A percentile compares a stretch with the other conserved stretches of the same genome.
These are phyloP conservation scores for Hydractinia echinata DNA, from an alignment of 30 jellyfish, hydroid and myxozoan species.

Conservation along the genomic window DNA sequence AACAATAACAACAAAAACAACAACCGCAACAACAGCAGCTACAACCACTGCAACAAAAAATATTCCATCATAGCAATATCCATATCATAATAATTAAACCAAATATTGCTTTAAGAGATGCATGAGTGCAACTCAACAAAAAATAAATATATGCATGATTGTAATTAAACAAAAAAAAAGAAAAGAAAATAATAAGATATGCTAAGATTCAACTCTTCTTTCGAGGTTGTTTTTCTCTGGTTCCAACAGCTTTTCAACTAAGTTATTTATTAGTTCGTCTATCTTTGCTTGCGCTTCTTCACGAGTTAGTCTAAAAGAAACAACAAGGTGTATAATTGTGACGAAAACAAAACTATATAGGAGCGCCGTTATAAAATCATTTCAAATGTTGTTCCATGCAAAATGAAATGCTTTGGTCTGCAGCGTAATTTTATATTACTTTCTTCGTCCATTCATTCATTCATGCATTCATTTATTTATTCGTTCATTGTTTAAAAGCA, in stretches of 20 bases:
- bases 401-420: background rate
- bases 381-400: background rate
- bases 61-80: too few relatives aligned
- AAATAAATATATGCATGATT: too few relatives aligned
- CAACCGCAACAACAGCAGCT: too few relatives aligned
- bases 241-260: slow-evolving; percentile 61
- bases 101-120: too few relatives aligned
- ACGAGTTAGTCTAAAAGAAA: slow-evolving; percentile 33
- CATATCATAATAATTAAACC: too few relatives aligned
- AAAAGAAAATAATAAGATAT: background rate
- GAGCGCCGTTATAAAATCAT: background rate
- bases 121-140: too few relatives aligned
- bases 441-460: too few relatives aligned
- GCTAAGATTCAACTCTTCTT: slow-evolving; percentile 40
- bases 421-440: too few relatives aligned
- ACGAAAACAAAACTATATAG: background rate
- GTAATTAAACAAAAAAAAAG: background rate
- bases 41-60: too few relatives aligned
- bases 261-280: slow-evolving; percentile 33
- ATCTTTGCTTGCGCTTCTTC: slow-evolving; percentile 47
- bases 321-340: background rate
- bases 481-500: too few relatives aligned
- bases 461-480: too few relatives aligned
- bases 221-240: slow-evolving; percentile 72
- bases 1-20: too few relatives aligned